Percentiles rank a stretch among this genome's conserved stretches.
Conservation (phyloP, 2,113 vertebrate genomes). For the Zosterops borbonicus region DNA sequence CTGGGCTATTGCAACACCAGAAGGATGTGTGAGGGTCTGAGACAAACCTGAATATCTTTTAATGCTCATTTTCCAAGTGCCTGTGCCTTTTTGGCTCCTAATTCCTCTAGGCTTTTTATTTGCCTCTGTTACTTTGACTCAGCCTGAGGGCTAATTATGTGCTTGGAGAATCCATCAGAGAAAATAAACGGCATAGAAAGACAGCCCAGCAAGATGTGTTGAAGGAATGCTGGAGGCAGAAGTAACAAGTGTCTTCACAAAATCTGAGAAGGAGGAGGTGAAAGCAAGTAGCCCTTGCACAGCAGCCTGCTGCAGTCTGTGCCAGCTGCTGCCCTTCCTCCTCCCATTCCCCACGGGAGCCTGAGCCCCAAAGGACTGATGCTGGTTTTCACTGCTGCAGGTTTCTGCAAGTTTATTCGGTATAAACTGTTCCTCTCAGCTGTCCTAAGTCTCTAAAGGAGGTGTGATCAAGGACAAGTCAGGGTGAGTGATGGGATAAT, state of each 20-base stretch:
- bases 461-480: background rate
- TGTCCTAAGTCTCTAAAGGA: background rate
- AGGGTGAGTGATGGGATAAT: background rate
- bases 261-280: background rate
- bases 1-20: background rate
- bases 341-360: background rate
- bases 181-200: background rate
- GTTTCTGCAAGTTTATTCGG: background rate
- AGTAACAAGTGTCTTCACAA: background rate
- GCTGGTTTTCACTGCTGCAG: background rate
- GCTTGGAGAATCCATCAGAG: background rate
- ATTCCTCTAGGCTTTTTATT: background rate
- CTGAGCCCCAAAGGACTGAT: background rate
- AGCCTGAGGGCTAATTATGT: background rate
- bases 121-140: background rate
- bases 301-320: rapidly evolving
- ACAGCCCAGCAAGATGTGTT: background rate
- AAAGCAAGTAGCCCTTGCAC: background rate
- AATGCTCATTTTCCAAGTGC: background rate
- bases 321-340: background rate
- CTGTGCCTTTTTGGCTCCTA: background rate
- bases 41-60: background rate
- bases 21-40: background rate
- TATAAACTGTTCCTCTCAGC: background rate
- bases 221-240: background rate